Evolutionary conservation across 2,797 vertebrate species (phyloP), one percentile per base, ranked within the genome.

Genomic region (Yasuhikotakia modesta): DNA sequence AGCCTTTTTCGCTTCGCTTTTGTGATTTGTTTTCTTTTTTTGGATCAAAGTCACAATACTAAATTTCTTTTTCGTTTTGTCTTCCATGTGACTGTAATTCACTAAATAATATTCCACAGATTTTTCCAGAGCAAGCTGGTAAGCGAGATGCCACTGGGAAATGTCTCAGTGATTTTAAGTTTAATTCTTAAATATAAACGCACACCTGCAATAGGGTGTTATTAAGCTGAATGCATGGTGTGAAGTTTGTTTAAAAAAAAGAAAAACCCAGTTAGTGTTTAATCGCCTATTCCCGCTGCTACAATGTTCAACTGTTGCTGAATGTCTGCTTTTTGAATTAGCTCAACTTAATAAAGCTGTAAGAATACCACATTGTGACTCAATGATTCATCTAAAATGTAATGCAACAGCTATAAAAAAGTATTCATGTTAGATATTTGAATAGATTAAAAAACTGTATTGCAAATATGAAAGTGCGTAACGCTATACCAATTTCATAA

Each of bases 291-390:
- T 90, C 86, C 90, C 75, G 88, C 91, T 92, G 91, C 91, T 93
- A 91, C 81, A 86, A 86, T 93, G 93, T 92, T 90, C 80, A 91
- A 90, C 84, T 91, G 91, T 93, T 91, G 90, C 91, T 93, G 90
- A 92, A 93, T 93, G 91, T 93, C 88, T 91, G 91, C 92, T 93
- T 89, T 92, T 91, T 91, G 86, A 91, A 90, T 88, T 90, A 91
- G 89, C 87, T 83, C 83, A 90, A 86, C 90, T 90, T 90, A 94
- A 94, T 94, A 93, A 93, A 94, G 85, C 81, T 81, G 84, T 91
- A 90, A 88, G 88, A 86, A 91, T 86, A 90, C 85, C 79, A 90
- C 79, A 83, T n/a, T 86, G 55, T 82, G 83, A 85, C 68, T 73
- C 76, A 35, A 76, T 79, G 76, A 88, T 84, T 89, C 35, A 77